A percentile compares a stretch with the other conserved stretches of the same genome.
phyloP scores from a whole-genome alignment of 2,113 vertebrate genomes.

The Scartelaos histophorus region DNA sequence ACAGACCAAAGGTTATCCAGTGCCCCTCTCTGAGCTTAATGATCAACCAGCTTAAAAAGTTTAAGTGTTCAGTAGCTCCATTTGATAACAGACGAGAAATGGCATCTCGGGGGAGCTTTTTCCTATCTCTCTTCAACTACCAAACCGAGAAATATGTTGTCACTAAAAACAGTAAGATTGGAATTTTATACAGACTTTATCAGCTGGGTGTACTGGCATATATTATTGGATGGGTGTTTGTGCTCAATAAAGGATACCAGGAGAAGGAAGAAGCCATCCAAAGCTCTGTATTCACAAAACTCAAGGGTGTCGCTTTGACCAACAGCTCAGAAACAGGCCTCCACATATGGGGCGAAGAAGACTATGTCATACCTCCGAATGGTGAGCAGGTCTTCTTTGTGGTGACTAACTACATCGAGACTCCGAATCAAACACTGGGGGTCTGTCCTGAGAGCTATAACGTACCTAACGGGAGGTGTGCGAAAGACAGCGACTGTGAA shows the following conservation, averaged over 20 bases:
- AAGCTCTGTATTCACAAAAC: slow-evolving; percentile 92
- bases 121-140: slow-evolving; percentile 87
- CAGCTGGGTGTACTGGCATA: slow-evolving; percentile 90
- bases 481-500: slow-evolving; percentile 79
- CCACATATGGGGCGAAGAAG: slow-evolving; percentile 89
- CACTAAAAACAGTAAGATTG: slow-evolving; percentile 91
- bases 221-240: slow-evolving; percentile 95
- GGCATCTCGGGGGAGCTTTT: slow-evolving; percentile 80
- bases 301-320: slow-evolving; percentile 90
- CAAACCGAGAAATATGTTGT: slow-evolving; percentile 96
- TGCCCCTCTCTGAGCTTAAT: slow-evolving; percentile 20
- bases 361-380: slow-evolving; percentile 92
- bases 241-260: slow-evolving; percentile 94
- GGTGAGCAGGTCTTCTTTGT: slow-evolving; percentile 93
- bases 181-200: slow-evolving; percentile 86
- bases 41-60: neutral
- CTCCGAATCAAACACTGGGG: slow-evolving; percentile 86
- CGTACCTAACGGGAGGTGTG: slow-evolving; percentile 82
- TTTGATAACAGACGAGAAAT: slow-evolving; percentile 56
- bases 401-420: slow-evolving; percentile 93
- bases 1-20: slow-evolving; percentile 12
- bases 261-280: slow-evolving; percentile 88
- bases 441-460: slow-evolving; percentile 85
- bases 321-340: slow-evolving; percentile 84
- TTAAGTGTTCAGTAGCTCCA: too few relatives aligned